Evolutionary conservation across 2,888 invertebrate species (phyloP).

Genomic region (Cataglyphis livida): DNA sequence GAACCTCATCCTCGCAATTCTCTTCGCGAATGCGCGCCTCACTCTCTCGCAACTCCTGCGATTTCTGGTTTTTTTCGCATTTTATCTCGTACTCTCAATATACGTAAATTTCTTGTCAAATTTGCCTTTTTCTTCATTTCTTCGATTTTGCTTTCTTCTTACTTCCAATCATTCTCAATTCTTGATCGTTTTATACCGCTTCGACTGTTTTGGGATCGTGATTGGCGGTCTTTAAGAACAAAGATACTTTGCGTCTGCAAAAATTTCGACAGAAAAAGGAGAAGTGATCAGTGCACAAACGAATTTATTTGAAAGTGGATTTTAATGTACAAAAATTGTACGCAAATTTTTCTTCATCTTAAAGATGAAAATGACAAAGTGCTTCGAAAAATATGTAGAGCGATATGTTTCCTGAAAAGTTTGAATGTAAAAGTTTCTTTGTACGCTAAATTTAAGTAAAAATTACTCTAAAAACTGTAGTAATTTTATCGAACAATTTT

Average conservation of each 20-base stretch:
- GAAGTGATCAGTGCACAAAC: neutral
- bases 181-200: neutral
- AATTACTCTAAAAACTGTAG: neutral
- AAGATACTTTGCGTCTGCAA: neutral
- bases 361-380: neutral
- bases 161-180: neutral
- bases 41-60: neutral
- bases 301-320: neutral
- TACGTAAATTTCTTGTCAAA: neutral
- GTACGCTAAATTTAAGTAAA: neutral
- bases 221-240: neutral
- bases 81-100: neutral
- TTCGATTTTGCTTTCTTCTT: neutral
- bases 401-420: neutral
- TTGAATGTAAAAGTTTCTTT: neutral
- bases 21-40: neutral
- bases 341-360: neutral
- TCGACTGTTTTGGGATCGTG: neutral
- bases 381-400: neutral
- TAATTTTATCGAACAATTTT: neutral
- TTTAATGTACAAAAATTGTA: neutral
- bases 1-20: neutral
- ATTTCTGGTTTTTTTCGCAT: conserved; percentile 5
- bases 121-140: neutral
- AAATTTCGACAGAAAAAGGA: neutral